These are phyloP conservation scores for Drosophila ezoana DNA, from an alignment of 2,888 invertebrate genomes.

Conservation along the genomic window DNA sequence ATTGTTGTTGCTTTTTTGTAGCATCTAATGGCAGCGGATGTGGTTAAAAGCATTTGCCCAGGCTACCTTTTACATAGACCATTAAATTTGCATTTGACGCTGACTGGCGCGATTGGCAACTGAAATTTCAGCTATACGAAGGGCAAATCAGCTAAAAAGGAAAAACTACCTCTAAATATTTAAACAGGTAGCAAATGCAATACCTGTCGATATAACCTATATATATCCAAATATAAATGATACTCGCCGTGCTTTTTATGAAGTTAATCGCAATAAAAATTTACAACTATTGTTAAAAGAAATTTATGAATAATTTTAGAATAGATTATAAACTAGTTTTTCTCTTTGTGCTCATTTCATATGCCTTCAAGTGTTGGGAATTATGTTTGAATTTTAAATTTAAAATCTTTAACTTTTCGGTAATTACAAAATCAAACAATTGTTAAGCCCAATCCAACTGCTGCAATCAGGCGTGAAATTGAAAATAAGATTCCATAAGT, in stretches of 20 bases:
- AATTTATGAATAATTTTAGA: background rate
- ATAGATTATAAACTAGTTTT: no score
- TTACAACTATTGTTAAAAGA: background rate
- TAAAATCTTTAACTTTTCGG: no score
- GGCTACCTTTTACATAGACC: constrained; percentile 77
- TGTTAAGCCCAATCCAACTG: background rate
- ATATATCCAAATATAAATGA: background rate
- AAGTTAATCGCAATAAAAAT: background rate
- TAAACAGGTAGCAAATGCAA: constrained; percentile 24
- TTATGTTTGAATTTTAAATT: no score
- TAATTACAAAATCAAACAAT: constrained; percentile 3
- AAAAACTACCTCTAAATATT: constrained; percentile 48
- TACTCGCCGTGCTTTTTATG: no score
- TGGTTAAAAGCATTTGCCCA: constrained; percentile 79
- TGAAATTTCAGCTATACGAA: constrained; percentile 15
- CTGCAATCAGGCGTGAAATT: constrained; percentile 55
- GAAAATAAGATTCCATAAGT: constrained; percentile 37
- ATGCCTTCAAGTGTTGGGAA: no score
- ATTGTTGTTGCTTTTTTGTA: constrained; percentile 55
- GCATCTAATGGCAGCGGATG: constrained; percentile 77
- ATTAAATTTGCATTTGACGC: constrained; percentile 79
- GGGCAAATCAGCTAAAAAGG: constrained; percentile 11
- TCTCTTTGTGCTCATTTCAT: no score
- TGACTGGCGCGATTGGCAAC: constrained; percentile 72
- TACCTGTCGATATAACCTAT: background rate